These are phyloP conservation scores for Antechinus stuartii DNA, from an alignment of 2,113 vertebrate genomes.

Conservation along the genomic window DNA sequence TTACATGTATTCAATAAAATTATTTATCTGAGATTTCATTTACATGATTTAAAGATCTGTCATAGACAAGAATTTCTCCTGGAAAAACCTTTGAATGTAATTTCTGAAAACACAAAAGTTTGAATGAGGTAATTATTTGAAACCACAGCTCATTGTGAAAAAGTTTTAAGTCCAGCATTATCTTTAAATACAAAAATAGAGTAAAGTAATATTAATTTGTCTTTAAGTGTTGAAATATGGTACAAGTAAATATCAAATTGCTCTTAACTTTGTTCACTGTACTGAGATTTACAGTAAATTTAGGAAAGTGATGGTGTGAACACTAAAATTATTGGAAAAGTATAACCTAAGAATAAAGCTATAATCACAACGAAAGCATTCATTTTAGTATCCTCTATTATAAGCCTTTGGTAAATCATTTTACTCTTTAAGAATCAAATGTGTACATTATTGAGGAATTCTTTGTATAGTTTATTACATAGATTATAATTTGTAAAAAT, in stretches of 20 bases:
- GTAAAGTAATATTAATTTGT: not conserved
- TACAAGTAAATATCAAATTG: not conserved
- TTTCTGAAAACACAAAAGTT: conserved; percentile 15
- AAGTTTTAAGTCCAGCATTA: not conserved
- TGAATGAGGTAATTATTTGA: not conserved
- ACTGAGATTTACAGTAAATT: conserved; percentile 47
- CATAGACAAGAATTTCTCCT: conserved; percentile 56
- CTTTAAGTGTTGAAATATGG: not conserved
- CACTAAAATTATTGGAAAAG: conserved; percentile 47
- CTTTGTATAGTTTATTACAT: not conserved
- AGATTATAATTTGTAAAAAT: conserved; percentile 53
- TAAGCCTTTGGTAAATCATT: conserved; percentile 50
- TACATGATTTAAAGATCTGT: conserved; percentile 26
- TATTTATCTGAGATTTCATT: conserved; percentile 39
- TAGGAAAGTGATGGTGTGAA: conserved; percentile 23
- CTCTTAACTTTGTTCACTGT: conserved; percentile 28
- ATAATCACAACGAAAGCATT: conserved; percentile 44
- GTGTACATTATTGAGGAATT: conserved; percentile 15
- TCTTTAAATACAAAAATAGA: not conserved
- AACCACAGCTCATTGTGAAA: not conserved
- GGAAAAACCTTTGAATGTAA: conserved; percentile 35
- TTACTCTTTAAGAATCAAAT: conserved; percentile 43
- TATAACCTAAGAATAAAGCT: conserved; percentile 9
- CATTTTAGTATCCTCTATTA: conserved; percentile 61
- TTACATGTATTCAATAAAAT: conserved; percentile 47